A percentile compares a stretch with the other conserved stretches of the same genome.
Conservation (phyloP, 2,888 invertebrate genomes). For the Monopis laevigella region DNA sequence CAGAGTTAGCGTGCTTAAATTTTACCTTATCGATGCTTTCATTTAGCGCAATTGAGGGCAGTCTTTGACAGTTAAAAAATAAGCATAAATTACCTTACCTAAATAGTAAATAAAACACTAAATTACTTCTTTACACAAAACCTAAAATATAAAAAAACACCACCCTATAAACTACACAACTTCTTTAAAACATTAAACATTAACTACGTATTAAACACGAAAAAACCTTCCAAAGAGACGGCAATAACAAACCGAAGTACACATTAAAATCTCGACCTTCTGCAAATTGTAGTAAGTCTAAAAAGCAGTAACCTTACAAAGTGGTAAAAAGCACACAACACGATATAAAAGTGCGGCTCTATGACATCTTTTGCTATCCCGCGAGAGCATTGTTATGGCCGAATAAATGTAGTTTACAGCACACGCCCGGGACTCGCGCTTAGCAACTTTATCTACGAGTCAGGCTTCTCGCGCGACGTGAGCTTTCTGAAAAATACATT, state of each 20-base stretch:
- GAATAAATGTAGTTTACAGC: constrained; percentile 47
- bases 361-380: constrained; percentile 28
- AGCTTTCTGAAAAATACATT: constrained; percentile 26
- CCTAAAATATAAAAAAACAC: too few species aligned
- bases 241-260: neutral
- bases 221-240: neutral
- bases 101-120: too few species aligned
- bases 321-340: constrained; percentile 6
- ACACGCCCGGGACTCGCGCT: constrained; percentile 31
- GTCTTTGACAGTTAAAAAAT: too few species aligned
- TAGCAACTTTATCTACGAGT: constrained; percentile 38
- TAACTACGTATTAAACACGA: neutral
- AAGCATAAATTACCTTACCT: too few species aligned
- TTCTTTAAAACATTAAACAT: neutral
- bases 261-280: neutral
- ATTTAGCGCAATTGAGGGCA: too few species aligned
- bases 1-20: too few species aligned
- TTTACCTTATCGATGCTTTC: too few species aligned
- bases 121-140: too few species aligned
- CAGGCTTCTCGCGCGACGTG: constrained; percentile 10
- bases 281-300: neutral
- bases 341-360: constrained; percentile 25
- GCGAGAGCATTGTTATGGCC: constrained; percentile 37
- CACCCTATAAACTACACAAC: too few species aligned
- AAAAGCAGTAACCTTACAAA: too few species aligned